Base-by-base conservation (phyloP, 2,888 invertebrate genomes). In the Hypsopygia costalis region DNA sequence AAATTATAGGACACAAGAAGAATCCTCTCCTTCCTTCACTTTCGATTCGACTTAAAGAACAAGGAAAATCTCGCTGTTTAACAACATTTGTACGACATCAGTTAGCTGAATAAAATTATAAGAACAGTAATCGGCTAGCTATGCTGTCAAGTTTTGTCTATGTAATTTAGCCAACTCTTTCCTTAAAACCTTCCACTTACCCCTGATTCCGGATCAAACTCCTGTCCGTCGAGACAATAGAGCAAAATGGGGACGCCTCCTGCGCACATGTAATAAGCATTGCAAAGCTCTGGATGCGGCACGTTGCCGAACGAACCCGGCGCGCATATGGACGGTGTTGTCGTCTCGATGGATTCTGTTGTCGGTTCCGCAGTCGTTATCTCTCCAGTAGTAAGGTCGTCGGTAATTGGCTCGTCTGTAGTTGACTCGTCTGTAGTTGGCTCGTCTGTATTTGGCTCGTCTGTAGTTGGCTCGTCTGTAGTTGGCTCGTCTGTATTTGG, bases 231-330 rank as follows among this genome's bases (percentile, higher is more conserved):
- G 0, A 44, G 28, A 35, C 66, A 66, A 30, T 29, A 48, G 0
- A 68, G 36, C 1, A 43, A 48, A 11, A 67, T 44, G 0, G 58
- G 41, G 0, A 41, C 32, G 0, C 58, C 60, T 3, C 48, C 57
- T 0, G 57, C 41, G 16, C 69, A 69, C 51, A 68, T 47, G 35
- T 50, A 65, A 43, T 55, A 71, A 5, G 49, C 43, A 37, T 60
- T 46, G 37, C 71, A 71, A 0, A 39, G 32, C 0, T 51, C 42
- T 3, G 62, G 66, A 36, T 69, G 56, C 0, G 66, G 50, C 0
- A 69, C 33, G 10, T 58, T 57, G 1, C 64, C 65, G 6, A 62
- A 55, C 0, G 44, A 34, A 0, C 52, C 62, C 2, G 55, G 46
- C 0, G 58, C 55, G 34, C 65, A 64, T 0, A 58, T 32, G 1